phyloP scores from a whole-genome alignment of 2,797 vertebrate genomes.

The Esox lucius region DNA sequence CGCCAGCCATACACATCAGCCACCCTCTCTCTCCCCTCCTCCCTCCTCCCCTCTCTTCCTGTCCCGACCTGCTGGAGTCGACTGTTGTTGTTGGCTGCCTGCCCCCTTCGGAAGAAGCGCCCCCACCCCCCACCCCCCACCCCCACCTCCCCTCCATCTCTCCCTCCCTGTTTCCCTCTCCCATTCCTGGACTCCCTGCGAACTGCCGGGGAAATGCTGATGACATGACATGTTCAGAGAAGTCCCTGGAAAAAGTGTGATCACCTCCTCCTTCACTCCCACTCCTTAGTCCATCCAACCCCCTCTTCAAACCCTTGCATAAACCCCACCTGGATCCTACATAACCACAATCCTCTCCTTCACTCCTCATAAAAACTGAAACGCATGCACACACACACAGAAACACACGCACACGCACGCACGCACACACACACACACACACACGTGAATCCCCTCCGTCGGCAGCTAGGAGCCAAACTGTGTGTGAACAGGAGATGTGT shows the following conservation, averaged over 20 bases:
- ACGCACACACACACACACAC: neutral
- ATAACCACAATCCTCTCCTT: neutral
- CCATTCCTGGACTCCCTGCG: constrained; percentile 30
- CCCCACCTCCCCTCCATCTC: constrained; percentile 37
- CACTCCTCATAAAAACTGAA: neutral
- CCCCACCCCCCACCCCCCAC: constrained; percentile 23
- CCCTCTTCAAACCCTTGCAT: constrained; percentile 6
- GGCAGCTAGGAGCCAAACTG: neutral
- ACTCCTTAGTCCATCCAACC: neutral
- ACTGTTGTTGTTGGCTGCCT: constrained; percentile 89
- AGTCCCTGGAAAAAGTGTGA: constrained; percentile 67
- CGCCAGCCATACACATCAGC: constrained; percentile 82
- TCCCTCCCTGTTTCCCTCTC: constrained; percentile 44
- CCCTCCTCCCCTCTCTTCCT: constrained; percentile 79
- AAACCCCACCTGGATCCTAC: neutral
- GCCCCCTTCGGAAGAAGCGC: constrained; percentile 78
- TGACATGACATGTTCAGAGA: constrained; percentile 81
- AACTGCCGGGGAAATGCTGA: constrained; percentile 80
- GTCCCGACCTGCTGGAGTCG: constrained; percentile 94
- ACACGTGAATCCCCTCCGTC: neutral
- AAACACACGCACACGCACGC: neutral
- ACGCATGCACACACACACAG: constrained; percentile 5
- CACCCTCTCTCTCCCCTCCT: constrained; percentile 61
- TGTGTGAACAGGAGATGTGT: neutral
- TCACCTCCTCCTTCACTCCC: constrained; percentile 33